phyloP scores from a whole-genome alignment of 2,113 vertebrate genomes.

The Leucopternis melanops region DNA sequence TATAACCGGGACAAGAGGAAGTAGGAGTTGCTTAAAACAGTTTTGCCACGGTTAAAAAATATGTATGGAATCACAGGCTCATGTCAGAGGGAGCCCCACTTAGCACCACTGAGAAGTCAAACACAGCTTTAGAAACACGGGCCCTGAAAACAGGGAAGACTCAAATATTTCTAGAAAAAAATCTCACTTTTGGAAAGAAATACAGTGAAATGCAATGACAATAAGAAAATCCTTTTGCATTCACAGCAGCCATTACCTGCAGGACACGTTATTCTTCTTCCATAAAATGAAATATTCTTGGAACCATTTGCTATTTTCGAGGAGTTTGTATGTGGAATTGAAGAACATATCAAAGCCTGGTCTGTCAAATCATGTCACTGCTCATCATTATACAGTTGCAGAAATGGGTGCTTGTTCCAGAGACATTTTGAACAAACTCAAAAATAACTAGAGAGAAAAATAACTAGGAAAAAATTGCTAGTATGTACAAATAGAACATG shows the following conservation, averaged over 20 bases:
- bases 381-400: background rate
- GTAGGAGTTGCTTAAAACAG: background rate
- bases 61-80: rapidly evolving
- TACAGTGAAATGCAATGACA: background rate
- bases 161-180: background rate
- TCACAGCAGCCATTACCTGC: background rate
- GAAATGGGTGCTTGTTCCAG: background rate
- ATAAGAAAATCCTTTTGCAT: background rate
- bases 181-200: background rate
- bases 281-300: background rate
- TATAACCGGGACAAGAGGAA: background rate
- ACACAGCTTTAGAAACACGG: background rate
- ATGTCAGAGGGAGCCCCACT: background rate
- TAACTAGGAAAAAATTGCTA: background rate
- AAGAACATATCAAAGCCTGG: background rate
- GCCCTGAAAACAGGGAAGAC: background rate
- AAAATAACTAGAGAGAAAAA: background rate
- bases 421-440: background rate
- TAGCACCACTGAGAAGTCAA: background rate
- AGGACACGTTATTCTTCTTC: background rate
- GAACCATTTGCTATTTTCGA: background rate
- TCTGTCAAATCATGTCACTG: background rate
- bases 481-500: background rate
- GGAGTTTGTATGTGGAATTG: background rate
- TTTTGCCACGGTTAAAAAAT: background rate